Evolutionary conservation across 2,888 invertebrate species (phyloP).

Genomic region (Drosophila nr. medialis): DNA sequence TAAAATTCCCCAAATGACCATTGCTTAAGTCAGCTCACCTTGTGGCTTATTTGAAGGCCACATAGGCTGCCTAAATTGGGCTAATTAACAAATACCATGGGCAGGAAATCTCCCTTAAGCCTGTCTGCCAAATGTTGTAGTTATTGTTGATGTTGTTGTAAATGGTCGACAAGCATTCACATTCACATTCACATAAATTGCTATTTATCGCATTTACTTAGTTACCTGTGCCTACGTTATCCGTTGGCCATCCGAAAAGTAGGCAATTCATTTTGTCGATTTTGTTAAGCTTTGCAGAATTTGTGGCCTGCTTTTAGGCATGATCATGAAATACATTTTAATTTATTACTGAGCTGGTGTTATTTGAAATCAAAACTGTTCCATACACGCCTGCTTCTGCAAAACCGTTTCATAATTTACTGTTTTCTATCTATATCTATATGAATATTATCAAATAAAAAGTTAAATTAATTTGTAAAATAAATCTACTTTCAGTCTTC

Average conservation of each 20-base stretch:
- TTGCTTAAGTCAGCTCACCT: conserved; percentile 18
- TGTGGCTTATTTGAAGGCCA: conserved; percentile 38
- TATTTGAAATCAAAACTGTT: background rate
- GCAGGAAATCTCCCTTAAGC: conserved; percentile 39
- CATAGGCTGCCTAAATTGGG: conserved; percentile 34
- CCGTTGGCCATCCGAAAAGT: conserved; percentile 30
- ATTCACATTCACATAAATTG: conserved; percentile 11
- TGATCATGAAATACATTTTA: background rate
- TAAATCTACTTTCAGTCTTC: background rate
- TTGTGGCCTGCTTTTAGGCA: conserved; percentile 27
- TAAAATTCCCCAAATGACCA: conserved; percentile 6
- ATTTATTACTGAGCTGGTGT: background rate
- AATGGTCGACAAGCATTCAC: background rate
- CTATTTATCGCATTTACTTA: conserved; percentile 18
- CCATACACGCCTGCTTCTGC: background rate
- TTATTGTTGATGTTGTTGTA: conserved; percentile 10
- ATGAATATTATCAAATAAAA: background rate
- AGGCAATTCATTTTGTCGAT: conserved; percentile 18
- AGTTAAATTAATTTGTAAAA: background rate
- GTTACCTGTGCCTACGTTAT: background rate
- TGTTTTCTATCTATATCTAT: background rate
- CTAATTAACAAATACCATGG: conserved; percentile 68
- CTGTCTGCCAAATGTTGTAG: conserved; percentile 19
- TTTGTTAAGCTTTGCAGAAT: background rate
- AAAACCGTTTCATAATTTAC: background rate